Base-by-base conservation (phyloP, 92 coral and sea anemone genomes). In the Ricordea florida region DNA sequence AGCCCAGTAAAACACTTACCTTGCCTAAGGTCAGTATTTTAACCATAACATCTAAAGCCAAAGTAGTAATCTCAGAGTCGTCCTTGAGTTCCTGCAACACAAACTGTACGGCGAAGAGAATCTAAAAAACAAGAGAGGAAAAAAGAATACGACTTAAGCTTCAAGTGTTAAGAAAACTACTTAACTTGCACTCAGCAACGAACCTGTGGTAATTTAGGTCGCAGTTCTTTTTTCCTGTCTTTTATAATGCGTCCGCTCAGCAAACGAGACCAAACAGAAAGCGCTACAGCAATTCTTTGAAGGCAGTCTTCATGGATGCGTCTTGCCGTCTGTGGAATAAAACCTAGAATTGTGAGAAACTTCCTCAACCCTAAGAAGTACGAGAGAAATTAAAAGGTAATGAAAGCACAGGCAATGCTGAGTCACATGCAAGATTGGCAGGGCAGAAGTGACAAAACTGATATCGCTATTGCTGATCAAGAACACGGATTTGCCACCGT, bases 181-280 rank as follows among this genome's bases (percentile, higher is more conserved):
- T 30, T 10, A 6, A n/a, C n/a, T n/a, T n/a, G n/a, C 26, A 58
- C 43, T 31, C 23, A 4, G 6, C 41, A 14, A 44, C 68, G 14
- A 29, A 91, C 97, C 84, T 87, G 74, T 2, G 90, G 82, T 5
- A 91, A 62, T 31, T 66, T 81, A 15, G 90, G 69, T 23, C 97
- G 55, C 4, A 91, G 72, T 49, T 88, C 93, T 24, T 69, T 79
- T 49, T 52, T 91, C 38, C 65, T 69, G 21, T 75, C 60, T 24
- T 88, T 91, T 33, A 78, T 47, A 56, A 90, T 83, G 21, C 74
- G 74, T 52, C 87, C 85, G 21, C 87, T 60, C 44, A 91, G 57
- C 21, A 91, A 48, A 23, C 53, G 75, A 5, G 63, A 72, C 97
- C 97, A 91, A 27, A 91, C 83, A 11, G 68, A 76, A 33, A 91